Evolutionary conservation across 2,888 invertebrate genomes (phyloP).

Genomic region (Rhaphigaster nebulosa): DNA sequence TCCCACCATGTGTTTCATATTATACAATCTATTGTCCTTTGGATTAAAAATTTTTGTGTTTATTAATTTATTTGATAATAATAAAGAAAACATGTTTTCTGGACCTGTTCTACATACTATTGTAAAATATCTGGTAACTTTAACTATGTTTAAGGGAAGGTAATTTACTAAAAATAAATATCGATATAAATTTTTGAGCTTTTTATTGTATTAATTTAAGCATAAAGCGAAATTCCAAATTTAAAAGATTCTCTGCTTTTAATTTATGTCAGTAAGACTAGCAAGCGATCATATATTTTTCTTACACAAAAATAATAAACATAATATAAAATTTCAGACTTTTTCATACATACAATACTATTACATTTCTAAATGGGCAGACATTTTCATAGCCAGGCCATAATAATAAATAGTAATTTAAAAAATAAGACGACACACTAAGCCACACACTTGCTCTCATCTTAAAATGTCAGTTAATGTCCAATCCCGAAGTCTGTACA

Average conservation of each 20-base stretch:
- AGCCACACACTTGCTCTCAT: background rate
- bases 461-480: constrained; percentile 1
- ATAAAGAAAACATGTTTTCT: too few relatives aligned
- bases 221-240: constrained; percentile 51
- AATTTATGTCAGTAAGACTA: constrained; percentile 56
- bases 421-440: background rate
- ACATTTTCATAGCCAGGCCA: constrained; percentile 31
- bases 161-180: background rate
- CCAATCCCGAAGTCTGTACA: constrained; percentile 14
- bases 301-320: constrained; percentile 55
- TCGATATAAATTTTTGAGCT: background rate
- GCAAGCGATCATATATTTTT: constrained; percentile 46
- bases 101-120: too few relatives aligned
- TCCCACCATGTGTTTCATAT: too few relatives aligned
- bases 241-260: constrained; percentile 39
- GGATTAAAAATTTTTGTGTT: too few relatives aligned
- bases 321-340: constrained; percentile 58
- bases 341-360: constrained; percentile 50
- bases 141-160: too few relatives aligned
- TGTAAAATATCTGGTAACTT: too few relatives aligned
- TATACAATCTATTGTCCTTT: too few relatives aligned
- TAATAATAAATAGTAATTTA: constrained; percentile 42
- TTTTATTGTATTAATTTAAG: constrained; percentile 57
- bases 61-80: too few relatives aligned
- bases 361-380: constrained; percentile 26